Base-by-base conservation (phyloP, 2,888 invertebrate genomes). In the Drosophila kokeensis region DNA sequence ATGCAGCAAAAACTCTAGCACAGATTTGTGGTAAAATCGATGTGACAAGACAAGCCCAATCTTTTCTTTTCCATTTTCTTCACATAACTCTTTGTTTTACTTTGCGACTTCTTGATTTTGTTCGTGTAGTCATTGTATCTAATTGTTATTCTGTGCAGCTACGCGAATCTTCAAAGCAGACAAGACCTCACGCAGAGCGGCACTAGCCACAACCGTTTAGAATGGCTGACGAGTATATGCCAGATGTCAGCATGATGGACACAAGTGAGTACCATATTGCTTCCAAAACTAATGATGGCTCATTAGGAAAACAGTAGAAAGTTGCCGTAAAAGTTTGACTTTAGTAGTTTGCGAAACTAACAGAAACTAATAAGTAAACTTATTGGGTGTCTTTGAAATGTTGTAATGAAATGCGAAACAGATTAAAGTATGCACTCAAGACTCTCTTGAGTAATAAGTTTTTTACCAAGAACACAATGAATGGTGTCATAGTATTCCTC, bases 151-250 rank as follows among this genome's bases (percentile, higher is more conserved):
- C 71, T 49, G 34, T 64, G 48, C 80, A 87, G 90, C 73, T 66
- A 69, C 62, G 10, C 54, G 65, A 60, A 68, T 62, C 79, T 79
- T 73, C 53, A 68, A 66, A 45, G 59, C 52, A 71, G 64, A 52
- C 21, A 45, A 65, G 21, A 55, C 55, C 59, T 55, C 58, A 49
- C 48, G 53, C 59, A 59, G 72, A 57, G 81, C 57, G 68, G 69
- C 73, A 53, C 34, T 61, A 79, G 77, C 83, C 87, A 81, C 60
- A 73, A 79, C 70, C 90, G 73, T 60, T 79, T 76, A 90, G 88
- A 83, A 92, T 93, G 93, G 92, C 91, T 80, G 93, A 93, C 77
- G 91, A 92, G 79, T 92, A 87, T 75, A 90, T 90, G 81, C 90
- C 92, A 82, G 92, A 92, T 85, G 90, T 91, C 71, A 91, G 90